Percentiles rank a stretch among this genome's conserved stretches.
Conservation (phyloP, 2,888 invertebrate genomes). For the Machimus atricapillus region DNA sequence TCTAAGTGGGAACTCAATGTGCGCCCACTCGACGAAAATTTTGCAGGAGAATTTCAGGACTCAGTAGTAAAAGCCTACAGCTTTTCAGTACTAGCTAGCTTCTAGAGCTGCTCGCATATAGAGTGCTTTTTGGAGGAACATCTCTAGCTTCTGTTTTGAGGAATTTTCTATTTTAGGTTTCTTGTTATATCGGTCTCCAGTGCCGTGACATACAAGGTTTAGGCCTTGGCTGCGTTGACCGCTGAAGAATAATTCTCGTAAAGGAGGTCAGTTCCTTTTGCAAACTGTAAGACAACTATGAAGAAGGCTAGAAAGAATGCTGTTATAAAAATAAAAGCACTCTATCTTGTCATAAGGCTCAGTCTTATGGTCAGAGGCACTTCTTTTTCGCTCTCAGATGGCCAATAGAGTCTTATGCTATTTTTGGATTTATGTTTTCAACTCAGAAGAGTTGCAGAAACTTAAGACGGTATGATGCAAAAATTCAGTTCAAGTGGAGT, state of each 20-base stretch:
- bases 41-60: not conserved
- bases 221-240: not conserved
- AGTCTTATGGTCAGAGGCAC: not conserved
- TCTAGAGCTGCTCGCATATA: not conserved
- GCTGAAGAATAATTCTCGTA: not conserved
- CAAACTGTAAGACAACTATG: not conserved
- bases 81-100: not conserved
- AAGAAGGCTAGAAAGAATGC: not conserved
- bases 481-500: not conserved
- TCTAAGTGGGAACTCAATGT: not conserved
- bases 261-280: not conserved
- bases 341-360: not conserved
- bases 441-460: not conserved
- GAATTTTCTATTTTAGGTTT: not conserved
- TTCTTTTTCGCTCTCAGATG: not conserved
- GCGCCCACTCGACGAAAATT: not conserved
- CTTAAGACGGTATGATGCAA: not conserved
- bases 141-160: not conserved
- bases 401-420: not conserved
- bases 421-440: not conserved
- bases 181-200: not conserved
- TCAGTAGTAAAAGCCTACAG: not conserved
- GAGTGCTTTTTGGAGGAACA: not conserved
- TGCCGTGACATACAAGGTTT: not conserved
- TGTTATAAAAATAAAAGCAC: not conserved